These are phyloP conservation scores for Gila orcuttii DNA, from an alignment of 2,113 vertebrate genomes.

Conservation along the genomic window DNA sequence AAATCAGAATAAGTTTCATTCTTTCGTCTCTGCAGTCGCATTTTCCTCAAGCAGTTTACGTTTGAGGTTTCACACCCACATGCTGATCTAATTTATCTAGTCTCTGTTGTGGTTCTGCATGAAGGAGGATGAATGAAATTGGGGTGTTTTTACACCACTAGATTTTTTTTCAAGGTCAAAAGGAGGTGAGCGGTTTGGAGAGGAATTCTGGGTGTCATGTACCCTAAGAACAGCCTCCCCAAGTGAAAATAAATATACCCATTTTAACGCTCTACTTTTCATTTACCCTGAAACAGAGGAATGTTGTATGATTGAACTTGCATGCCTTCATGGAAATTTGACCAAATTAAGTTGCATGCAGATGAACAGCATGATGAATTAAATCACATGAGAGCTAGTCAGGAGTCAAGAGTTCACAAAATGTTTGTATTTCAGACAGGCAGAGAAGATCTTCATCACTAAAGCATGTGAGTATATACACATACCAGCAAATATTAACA, in stretches of 20 bases:
- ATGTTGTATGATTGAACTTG: neutral
- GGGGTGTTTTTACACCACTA: neutral
- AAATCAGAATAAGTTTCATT: slow-evolving; percentile 39
- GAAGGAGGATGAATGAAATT: neutral
- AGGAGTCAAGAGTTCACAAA: slow-evolving; percentile 31
- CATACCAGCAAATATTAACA: slow-evolving; percentile 12
- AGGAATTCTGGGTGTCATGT: slow-evolving; percentile 8
- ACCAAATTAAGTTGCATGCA: slow-evolving; percentile 5
- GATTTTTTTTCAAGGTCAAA: neutral
- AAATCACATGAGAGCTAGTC: slow-evolving; percentile 35
- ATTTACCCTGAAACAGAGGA: neutral
- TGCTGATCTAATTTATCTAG: neutral
- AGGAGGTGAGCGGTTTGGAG: neutral
- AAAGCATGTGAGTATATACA: neutral
- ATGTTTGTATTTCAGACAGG: slow-evolving; percentile 33
- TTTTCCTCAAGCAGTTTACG: neutral
- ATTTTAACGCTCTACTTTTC: neutral
- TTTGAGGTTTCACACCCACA: slow-evolving; percentile 4
- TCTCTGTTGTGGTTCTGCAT: neutral
- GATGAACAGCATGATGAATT: slow-evolving; percentile 23
- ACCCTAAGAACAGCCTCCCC: neutral
- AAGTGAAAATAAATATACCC: slow-evolving; percentile 8
- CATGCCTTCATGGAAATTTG: slow-evolving; percentile 17
- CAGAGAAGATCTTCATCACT: slow-evolving; percentile 9
- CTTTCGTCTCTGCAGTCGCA: neutral